A percentile compares a stretch with the other conserved stretches of the same genome.
phyloP scores from a whole-genome alignment of 37 sponge, comb jelly and placozoan genomes.

The Spongilla lacustris region DNA sequence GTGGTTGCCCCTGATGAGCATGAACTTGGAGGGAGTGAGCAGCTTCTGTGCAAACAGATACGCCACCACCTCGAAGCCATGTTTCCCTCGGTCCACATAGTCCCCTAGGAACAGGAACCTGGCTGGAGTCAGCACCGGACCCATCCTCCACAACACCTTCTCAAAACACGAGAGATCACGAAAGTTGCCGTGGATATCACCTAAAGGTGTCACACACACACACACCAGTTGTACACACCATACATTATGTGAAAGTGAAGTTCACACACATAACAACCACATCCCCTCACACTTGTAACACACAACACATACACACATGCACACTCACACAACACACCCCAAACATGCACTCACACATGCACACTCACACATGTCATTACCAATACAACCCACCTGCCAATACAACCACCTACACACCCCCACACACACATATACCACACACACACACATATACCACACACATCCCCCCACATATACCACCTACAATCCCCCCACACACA shows the following conservation, averaged over 20 bases:
- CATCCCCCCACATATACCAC: too few relatives aligned
- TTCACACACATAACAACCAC: too few relatives aligned
- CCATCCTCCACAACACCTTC: conserved; percentile 96
- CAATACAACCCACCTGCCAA: neutral
- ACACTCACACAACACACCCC: too few relatives aligned
- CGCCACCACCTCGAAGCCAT: conserved; percentile 94
- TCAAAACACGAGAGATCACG: conserved; percentile 94
- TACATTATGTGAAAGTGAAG: too few relatives aligned
- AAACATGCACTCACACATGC: neutral
- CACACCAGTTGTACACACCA: too few relatives aligned
- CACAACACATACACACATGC: conserved; percentile 17
- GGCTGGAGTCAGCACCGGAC: conserved; percentile 89
- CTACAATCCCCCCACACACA: neutral
- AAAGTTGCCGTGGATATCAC: conserved; percentile 96
- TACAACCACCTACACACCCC: too few relatives aligned
- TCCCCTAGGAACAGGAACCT: conserved; percentile 95
- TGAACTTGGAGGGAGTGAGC: conserved; percentile 84
- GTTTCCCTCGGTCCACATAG: conserved; percentile 91
- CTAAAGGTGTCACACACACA: too few relatives aligned
- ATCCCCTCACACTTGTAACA: neutral
- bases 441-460: too few relatives aligned
- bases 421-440: too few relatives aligned
- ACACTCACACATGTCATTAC: neutral
- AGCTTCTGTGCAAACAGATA: conserved; percentile 96
- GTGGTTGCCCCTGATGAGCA: conserved; percentile 93